Evolutionary conservation across 2,113 vertebrate species (phyloP), one percentile per base, ranked within the genome.

Genomic region (Aegithalos caudatus): DNA sequence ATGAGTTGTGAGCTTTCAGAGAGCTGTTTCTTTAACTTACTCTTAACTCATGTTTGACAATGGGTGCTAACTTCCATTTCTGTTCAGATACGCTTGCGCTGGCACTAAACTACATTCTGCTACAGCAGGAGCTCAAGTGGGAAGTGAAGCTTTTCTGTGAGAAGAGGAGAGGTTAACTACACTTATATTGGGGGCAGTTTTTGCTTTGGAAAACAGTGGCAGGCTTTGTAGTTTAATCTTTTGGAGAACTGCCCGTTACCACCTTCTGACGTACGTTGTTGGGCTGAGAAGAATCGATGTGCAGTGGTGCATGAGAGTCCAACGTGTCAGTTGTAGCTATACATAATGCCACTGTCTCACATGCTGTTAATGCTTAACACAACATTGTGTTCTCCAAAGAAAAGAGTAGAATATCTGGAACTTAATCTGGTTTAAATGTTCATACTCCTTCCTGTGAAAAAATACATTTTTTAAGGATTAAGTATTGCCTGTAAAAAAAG

Each of bases 201-300:
- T 85, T 92, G 44, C 60, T 67, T 54, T 73, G 81, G 79, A 78
- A 81, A 95, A 92, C 45, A 89, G 73, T 84, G 31, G 33, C 50
- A 91, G 73, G 53, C 74, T 94, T 95, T 95, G 87, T 87, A 81
- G 78, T 91, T 96, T 91, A 91, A 90, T 94, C 70, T 95, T 67
- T 84, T 95, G 93, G 83, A 94, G 42, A 47, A 7, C 21, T 80
- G 84, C 93, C 89, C 38, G 23, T 81, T 89, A 56, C 91, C 57
- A 87, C 81, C 54, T 84, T 94, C 77, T 96, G 94, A 92, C 47
- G 17, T 92, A 53, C 1, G 1, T 66, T 67, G 78, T 33, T 66
- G 84, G 45, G 28, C 71, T 73, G 57, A 80, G 66, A 95, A 94
- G 94, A 95, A 95, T 95, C 35, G 3, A 54, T 81, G 84, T 6